Percentiles rank a stretch among this genome's conserved stretches.
These are phyloP conservation scores for Urocynchramus pylzowi DNA, from an alignment of 2,113 vertebrate genomes.

Conservation along the genomic window DNA sequence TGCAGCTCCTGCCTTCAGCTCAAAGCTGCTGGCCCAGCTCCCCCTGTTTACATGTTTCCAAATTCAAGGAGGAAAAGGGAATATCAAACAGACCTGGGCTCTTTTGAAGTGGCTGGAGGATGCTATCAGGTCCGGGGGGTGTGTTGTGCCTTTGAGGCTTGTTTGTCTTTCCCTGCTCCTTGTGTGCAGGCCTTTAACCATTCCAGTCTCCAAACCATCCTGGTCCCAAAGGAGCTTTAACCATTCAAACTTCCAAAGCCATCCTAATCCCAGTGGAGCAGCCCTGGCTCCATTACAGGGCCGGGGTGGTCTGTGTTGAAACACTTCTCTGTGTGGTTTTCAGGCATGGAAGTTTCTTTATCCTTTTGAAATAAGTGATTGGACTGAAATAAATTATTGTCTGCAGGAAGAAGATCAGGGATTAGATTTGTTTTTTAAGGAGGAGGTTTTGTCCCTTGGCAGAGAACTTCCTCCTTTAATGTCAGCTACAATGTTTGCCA, in stretches of 20 bases:
- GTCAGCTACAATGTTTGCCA: background rate
- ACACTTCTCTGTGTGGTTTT: background rate
- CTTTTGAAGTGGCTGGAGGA: conserved; percentile 65
- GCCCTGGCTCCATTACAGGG: background rate
- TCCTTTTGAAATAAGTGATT: background rate
- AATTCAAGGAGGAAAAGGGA: conserved; percentile 57
- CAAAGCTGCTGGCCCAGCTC: conserved; percentile 15
- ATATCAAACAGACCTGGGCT: conserved; percentile 60
- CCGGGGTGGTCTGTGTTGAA: background rate
- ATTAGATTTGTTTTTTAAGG: background rate
- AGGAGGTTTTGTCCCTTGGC: background rate
- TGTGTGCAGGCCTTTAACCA: background rate
- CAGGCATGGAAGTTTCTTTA: background rate
- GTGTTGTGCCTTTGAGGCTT: conserved; percentile 35
- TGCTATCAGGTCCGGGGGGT: background rate
- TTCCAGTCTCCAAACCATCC: background rate
- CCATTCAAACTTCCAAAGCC: background rate
- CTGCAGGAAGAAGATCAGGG: background rate
- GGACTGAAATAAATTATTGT: background rate
- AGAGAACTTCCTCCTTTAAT: background rate
- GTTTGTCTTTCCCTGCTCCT: conserved; percentile 33
- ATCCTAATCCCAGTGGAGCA: background rate
- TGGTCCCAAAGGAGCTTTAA: background rate
- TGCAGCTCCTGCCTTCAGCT: background rate
- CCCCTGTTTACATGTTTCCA: conserved; percentile 45